Evolutionary conservation across 2,113 vertebrate genomes (phyloP), one percentile per base, ranked within the genome.

Genomic region (Pimephales promelas): DNA sequence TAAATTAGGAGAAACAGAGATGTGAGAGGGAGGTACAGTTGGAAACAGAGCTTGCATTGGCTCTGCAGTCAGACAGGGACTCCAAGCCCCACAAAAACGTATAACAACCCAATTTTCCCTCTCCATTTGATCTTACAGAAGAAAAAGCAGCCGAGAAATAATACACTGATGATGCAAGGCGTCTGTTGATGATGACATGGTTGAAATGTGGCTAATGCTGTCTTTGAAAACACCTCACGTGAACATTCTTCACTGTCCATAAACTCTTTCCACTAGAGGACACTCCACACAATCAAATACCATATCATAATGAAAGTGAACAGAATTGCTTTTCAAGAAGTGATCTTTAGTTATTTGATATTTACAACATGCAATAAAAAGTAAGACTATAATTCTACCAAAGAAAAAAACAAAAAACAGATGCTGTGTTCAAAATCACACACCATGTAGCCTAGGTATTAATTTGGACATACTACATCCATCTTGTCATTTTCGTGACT

Each of bases 1-100:
- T 80, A 82, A 90, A 92, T 92, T 86, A 86, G 81, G 85, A 47
- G 77, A 82, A 49, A 79, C 81, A 73, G 20, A 90, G 76, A 10
- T 91, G 62, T 89, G 71, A 86, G 83, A 86, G 83, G 81, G 74
- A 77, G 52, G 83, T 74, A 80, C 59, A 88, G 83, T 74, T 88
- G 81, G 88, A 83, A 83, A 84, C 85, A 70, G 78, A 77, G 36
- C 70, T 87, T 76, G 66, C 16, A 54, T 52, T 9, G 10, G 78
- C 76, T 78, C 54, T 84, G 64, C 66, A 57, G 81, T 66, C 11
- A 34, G 20, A 36, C 31, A 31, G 18, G 16, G 47, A 45, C 5
- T 77, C 76, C 82, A 89, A 88, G 79, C 22, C 62, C n/a, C 76
- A 76, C 70, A 79, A 73, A 6, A 49, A 28, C 61, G 0, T 70